These are phyloP conservation scores for Trissolcus basalis DNA, from an alignment of 1,140 invertebrate species.

Conservation along the genomic window DNA sequence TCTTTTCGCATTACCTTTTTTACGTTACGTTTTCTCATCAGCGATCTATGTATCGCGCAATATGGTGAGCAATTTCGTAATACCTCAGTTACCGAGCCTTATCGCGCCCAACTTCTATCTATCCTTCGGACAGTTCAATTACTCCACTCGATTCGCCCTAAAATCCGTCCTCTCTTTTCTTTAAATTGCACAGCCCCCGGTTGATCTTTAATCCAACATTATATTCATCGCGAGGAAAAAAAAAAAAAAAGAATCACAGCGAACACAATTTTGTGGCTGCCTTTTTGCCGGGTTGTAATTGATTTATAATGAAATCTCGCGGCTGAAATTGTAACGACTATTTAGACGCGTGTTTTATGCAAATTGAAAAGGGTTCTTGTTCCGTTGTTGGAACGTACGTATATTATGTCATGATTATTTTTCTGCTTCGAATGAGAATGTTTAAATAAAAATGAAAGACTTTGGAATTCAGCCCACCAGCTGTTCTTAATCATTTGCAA, in stretches of 20 bases:
- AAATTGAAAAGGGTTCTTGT: conserved; percentile 45
- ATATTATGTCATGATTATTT: conserved; percentile 16
- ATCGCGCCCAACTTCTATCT: conserved; percentile 47
- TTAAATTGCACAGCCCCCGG: conserved; percentile 32
- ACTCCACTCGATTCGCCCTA: conserved; percentile 31
- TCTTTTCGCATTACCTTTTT: conserved; percentile 49
- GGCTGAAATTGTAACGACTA: neutral
- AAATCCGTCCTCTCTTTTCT: conserved; percentile 28
- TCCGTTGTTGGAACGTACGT: conserved; percentile 8
- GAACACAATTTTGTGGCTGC: too few species aligned
- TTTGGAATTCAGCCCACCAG: too few species aligned
- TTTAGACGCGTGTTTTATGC: conserved; percentile 38
- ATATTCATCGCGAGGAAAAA: conserved; percentile 28
- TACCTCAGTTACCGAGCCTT: conserved; percentile 49
- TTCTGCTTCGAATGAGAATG: neutral
- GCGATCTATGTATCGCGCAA: conserved; percentile 55
- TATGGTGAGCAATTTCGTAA: conserved; percentile 56
- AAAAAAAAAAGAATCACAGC: conserved; percentile 27
- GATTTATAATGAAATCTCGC: conserved; percentile 41
- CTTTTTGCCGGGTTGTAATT: conserved; percentile 12
- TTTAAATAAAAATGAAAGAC: too few species aligned
- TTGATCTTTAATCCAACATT: conserved; percentile 26
- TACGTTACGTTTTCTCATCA: conserved; percentile 55
- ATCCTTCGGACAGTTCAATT: conserved; percentile 57
- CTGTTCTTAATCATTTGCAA: too few species aligned